Conservation (phyloP, 2,888 invertebrate genomes). For the Caenorhabditis becei region DNA sequence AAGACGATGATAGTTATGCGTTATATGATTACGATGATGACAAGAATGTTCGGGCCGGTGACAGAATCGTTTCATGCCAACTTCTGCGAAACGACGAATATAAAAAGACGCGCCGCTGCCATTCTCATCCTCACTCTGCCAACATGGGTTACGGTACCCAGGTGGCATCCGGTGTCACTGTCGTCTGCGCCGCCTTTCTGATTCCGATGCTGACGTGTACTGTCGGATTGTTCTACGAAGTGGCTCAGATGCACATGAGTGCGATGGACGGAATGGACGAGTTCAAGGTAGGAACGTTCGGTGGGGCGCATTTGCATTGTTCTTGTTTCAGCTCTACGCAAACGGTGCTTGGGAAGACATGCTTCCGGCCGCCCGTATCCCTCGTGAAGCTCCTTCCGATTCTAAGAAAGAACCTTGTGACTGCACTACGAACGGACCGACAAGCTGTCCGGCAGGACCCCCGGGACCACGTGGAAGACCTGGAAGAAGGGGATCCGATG, state of each 20-base stretch:
- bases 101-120: constrained; percentile 29
- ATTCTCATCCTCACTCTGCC: background rate
- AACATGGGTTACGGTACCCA: constrained; percentile 45
- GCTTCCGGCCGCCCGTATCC: constrained; percentile 48
- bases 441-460: constrained; percentile 49
- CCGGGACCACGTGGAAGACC: constrained; percentile 59
- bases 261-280: constrained; percentile 56
- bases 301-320: too few species aligned
- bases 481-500: constrained; percentile 55
- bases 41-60: constrained; percentile 22
- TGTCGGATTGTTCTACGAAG: constrained; percentile 50
- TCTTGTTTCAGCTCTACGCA: constrained; percentile 50
- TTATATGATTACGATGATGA: constrained; percentile 26
- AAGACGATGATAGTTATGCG: constrained; percentile 17
- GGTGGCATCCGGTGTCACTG: constrained; percentile 37
- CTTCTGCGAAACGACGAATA: constrained; percentile 1
- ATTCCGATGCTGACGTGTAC: constrained; percentile 54
- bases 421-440: constrained; percentile 22
- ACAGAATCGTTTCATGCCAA: constrained; percentile 13
- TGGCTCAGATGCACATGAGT: constrained; percentile 46
- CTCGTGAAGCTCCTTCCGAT: constrained; percentile 20
- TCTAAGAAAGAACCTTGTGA: constrained; percentile 42
- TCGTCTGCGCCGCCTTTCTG: constrained; percentile 45
- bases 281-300: constrained; percentile 34
- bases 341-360: constrained; percentile 58